Evolutionary conservation across 2,888 invertebrate species (phyloP).

Genomic region (Beris chalybata): DNA sequence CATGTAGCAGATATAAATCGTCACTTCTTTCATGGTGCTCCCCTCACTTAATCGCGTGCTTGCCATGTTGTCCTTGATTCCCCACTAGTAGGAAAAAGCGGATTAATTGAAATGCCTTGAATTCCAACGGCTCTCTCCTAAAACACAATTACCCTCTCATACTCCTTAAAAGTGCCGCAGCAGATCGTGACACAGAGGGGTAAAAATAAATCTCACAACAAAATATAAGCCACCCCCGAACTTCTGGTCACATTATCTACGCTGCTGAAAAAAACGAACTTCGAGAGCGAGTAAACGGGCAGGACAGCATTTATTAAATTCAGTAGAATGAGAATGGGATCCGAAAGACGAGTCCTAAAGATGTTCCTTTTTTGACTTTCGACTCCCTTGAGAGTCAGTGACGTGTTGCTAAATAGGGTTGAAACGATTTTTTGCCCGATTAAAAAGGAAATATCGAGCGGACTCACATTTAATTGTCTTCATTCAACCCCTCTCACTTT

Average conservation of each 20-base stretch:
- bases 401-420: slow-evolving; percentile 27
- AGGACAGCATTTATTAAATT: too few species aligned
- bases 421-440: slow-evolving; percentile 18
- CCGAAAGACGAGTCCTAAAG: not conserved
- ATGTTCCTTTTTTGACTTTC: slow-evolving; percentile 19
- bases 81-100: slow-evolving; percentile 42
- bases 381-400: slow-evolving; percentile 7
- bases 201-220: slow-evolving; percentile 25
- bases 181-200: slow-evolving; percentile 16
- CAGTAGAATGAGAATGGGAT: too few species aligned
- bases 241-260: not conserved
- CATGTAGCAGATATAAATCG: slow-evolving; percentile 6
- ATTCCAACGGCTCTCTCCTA: slow-evolving; percentile 54
- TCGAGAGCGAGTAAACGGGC: too few species aligned
- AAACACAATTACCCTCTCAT: slow-evolving; percentile 54
- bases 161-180: slow-evolving; percentile 14
- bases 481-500: slow-evolving; percentile 18
- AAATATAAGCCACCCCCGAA: slow-evolving; percentile 9
- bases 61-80: slow-evolving; percentile 47
- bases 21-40: slow-evolving; percentile 11
- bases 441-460: slow-evolving; percentile 20
- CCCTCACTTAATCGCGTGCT: slow-evolving; percentile 32
- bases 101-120: slow-evolving; percentile 57
- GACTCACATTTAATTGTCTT: slow-evolving; percentile 34
- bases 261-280: not conserved